Evolutionary conservation across 2,797 vertebrate species (phyloP), one percentile per base, ranked within the genome.

Genomic region (Lepus townsendii): DNA sequence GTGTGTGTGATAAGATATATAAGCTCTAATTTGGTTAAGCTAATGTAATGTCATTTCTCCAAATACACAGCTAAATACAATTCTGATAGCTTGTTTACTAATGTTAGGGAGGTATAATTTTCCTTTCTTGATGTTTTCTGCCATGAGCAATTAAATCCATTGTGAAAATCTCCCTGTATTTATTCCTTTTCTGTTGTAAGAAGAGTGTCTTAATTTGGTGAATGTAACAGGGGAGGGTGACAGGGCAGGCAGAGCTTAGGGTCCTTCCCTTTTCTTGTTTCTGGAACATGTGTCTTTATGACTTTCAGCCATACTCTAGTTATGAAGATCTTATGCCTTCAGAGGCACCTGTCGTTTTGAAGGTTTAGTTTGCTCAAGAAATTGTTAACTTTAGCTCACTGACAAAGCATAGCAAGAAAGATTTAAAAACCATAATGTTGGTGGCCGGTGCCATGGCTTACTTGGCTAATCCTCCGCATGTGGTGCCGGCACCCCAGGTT

Each of bases 331-430:
- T 27, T 47, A 32, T 47, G 11, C 65, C 38, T 83, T 16, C 42
- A 72, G 24, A 16, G 22, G 57, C 62, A 50, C 50, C 27, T 69
- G 32, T 2, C 6, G 32, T 66, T 69, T 77, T 38, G 50, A 27
- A 80, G 24, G 54, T 38, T 69, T 27, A 78, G 32, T 62, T 62
- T 60, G 27, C 26, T 50, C 38, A 71, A 90, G 35, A 89, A 89
- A 80, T 72, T 54, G 50, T 10, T 80, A 80, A 71, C 38, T 73
- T 83, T 63, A 5, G 12, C 20, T 63, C 32, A 82, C 6, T 63
- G 30, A 73, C 57, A 63, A 19, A 63, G 26, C 17, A 83, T 42
- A 83, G 17, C 75, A 30, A n/a, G 32, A 20, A 54, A 83, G 42
- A n/a, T 35, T 32, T 30, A 42, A 14, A 66, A 83, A 75, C 13